Evolutionary conservation across 2,113 vertebrate species (phyloP).

Genomic region (Pitta sordida): DNA sequence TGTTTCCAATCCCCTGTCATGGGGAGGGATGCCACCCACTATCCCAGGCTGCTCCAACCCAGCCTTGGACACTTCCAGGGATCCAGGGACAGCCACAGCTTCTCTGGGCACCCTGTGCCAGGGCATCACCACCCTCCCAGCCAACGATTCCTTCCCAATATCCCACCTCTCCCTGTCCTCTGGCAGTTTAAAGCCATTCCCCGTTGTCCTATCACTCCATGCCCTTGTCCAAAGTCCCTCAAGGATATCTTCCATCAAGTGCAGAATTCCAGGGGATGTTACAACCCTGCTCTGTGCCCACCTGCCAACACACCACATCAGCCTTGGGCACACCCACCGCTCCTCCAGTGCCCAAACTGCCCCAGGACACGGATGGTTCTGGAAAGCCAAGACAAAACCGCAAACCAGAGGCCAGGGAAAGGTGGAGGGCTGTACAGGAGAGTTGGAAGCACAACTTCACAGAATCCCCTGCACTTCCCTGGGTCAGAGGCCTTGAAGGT

Average conservation of each 20-base stretch:
- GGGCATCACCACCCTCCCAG: too few relatives aligned
- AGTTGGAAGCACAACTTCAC: rapidly evolving
- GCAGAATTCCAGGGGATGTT: neutral
- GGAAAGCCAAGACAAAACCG: neutral
- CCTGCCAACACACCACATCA: neutral
- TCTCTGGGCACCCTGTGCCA: neutral
- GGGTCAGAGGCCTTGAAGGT: neutral
- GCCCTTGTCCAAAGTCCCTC: neutral
- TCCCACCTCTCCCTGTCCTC: neutral
- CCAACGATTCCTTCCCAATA: neutral
- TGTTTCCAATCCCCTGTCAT: rapidly evolving
- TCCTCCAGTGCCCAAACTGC: neutral
- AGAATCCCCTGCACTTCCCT: rapidly evolving
- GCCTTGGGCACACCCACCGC: rapidly evolving
- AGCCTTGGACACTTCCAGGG: neutral
- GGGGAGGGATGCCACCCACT: neutral
- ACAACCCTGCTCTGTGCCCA: rapidly evolving
- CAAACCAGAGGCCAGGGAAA: neutral
- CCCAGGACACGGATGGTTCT: neutral
- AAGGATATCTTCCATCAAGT: neutral
- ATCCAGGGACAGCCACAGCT: neutral
- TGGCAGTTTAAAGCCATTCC: too few relatives aligned
- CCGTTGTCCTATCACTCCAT: neutral
- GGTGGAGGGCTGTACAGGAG: rapidly evolving
- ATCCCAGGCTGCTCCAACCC: neutral